Base-by-base conservation (phyloP, 2,888 invertebrate genomes). In the Epinotia brunnichana region DNA sequence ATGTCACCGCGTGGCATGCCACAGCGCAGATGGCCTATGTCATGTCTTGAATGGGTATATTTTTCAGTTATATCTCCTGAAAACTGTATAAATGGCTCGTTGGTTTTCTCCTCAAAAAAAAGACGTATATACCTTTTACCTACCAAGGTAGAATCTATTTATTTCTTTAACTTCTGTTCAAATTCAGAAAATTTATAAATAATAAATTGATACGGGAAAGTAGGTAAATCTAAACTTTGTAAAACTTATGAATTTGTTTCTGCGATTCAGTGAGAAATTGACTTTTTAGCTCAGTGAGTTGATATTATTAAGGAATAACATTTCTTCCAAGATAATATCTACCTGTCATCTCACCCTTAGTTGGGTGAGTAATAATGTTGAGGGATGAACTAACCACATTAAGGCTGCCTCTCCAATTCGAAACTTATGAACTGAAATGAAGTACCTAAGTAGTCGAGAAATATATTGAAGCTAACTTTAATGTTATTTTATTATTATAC, bases 311-410 rank as follows among this genome's bases (percentile, higher is more conserved):
- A 35, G 35, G 17, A 35, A 35, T 56, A 56, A 57, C 35, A 59
- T 59, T 56, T 59, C 11, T 59, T 11, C 10, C 29, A n/a, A 35
- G 29, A 57, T 57, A 59, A 29, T 35, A 35, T 29, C 59, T 35
- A 11, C 10, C 59, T 61, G 61, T 48, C 61, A 48, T 61, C 61
- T 15, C 61, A 24, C 24, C 44, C 44, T 61, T 61, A 44, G 61
- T 61, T n/a, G 61, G 61, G 24, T 44, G 61, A 61, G 61, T 61
- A 44, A 48, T 61, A 21, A 39, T 59, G 61, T 61, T 19, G 44
- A 21, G 21, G 15, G 61, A 61, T 61, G 15, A 44, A 44, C 61
- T 61, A 21, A 60, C 13, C 35, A 39, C 17, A 41, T 60, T 39
- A 41, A 21, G 15, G 44, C 7, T 39, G 5, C 21, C 7, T 13